Conservation (phyloP, 2,797 vertebrate genomes). For the Kryptopterus vitreolus region DNA sequence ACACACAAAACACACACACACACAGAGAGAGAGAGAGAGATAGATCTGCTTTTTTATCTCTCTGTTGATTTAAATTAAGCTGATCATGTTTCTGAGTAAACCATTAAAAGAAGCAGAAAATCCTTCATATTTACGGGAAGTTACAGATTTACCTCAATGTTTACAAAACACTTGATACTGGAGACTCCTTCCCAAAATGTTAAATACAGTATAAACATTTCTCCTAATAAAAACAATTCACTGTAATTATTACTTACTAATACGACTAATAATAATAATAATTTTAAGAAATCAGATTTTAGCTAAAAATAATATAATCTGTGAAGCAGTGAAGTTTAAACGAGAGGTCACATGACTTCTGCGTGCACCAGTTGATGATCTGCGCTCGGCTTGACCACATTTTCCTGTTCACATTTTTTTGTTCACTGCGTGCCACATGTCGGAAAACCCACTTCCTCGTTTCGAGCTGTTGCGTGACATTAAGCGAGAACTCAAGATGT, state of each 20-base stretch:
- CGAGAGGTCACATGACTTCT: not conserved
- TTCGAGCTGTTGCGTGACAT: not conserved
- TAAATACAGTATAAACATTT: not conserved
- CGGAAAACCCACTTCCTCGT: not conserved
- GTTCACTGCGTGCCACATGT: not conserved
- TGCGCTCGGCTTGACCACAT: not conserved
- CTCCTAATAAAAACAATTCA: not conserved
- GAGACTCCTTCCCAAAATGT: not conserved
- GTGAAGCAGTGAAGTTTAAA: not conserved
- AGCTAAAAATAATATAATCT: not conserved
- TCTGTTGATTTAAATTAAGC: no score
- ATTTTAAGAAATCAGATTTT: not conserved
- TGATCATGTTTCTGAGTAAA: not conserved
- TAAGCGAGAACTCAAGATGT: not conserved
- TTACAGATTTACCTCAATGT: not conserved
- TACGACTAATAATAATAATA: not conserved
- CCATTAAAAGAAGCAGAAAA: not conserved
- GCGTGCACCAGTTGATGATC: not conserved
- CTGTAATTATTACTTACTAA: not conserved
- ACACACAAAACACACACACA: not conserved
- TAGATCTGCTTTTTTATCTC: not conserved
- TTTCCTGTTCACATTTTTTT: constrained; percentile 5
- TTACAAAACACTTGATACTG: not conserved
- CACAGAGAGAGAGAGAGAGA: not conserved
- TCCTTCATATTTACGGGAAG: not conserved